A percentile compares a stretch with the other conserved stretches of the same genome.
phyloP scores from a whole-genome alignment of 2,888 invertebrate species.

The Notodonta ziczac region DNA sequence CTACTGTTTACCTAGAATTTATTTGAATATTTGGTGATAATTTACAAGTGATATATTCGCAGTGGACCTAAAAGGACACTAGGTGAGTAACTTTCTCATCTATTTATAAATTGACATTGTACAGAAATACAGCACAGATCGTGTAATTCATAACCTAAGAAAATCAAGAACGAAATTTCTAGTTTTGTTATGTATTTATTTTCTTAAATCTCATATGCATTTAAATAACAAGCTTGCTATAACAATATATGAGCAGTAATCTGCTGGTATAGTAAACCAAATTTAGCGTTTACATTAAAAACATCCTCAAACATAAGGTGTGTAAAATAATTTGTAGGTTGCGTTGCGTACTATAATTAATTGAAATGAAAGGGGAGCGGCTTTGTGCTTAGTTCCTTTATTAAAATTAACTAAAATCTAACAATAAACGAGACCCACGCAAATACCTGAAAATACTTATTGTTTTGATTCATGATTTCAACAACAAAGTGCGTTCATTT shows the following conservation, averaged over 20 bases:
- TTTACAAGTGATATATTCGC: conserved; percentile 72
- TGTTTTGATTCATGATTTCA: conserved; percentile 19
- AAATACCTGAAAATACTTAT: background rate
- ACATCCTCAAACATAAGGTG: conserved; percentile 22
- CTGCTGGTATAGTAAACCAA: background rate
- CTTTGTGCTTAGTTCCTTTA: conserved; percentile 10
- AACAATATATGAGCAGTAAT: background rate
- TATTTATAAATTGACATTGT: conserved; percentile 13
- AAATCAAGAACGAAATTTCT: conserved; percentile 26
- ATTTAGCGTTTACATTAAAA: conserved; percentile 10
- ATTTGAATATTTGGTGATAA: conserved; percentile 75
- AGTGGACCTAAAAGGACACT: conserved; percentile 48
- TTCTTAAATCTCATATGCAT: background rate
- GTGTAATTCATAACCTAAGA: conserved; percentile 44
- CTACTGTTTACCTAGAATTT: conserved; percentile 75
- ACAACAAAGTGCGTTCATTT: background rate
- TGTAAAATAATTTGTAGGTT: conserved; percentile 7
- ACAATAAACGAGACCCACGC: background rate
- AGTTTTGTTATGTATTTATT: conserved; percentile 5
- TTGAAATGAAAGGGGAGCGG: conserved; percentile 11
- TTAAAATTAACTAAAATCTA: conserved; percentile 4
- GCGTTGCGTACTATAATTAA: conserved; percentile 11
- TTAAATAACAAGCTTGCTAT: background rate
- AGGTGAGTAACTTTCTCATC: conserved; percentile 52
- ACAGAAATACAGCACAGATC: conserved; percentile 10